Evolutionary conservation across 2,797 vertebrate species (phyloP).

Genomic region (Valencia hispanica): DNA sequence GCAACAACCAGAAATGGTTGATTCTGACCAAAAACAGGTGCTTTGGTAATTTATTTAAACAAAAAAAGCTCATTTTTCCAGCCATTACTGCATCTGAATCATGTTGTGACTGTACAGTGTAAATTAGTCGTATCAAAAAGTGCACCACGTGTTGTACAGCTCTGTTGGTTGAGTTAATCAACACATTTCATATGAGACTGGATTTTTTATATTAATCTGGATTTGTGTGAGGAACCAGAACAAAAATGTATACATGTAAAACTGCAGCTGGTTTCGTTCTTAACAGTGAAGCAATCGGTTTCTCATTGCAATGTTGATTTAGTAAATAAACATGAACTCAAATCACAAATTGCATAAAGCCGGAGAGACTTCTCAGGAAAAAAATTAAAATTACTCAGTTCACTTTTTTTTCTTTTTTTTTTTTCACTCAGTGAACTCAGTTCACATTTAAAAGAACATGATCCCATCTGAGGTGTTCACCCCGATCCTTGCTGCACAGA

Average conservation of each 20-base stretch:
- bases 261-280: neutral
- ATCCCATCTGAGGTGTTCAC: conserved; percentile 9
- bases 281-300: neutral
- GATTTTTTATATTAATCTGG: neutral
- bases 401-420: no score
- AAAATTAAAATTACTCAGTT: neutral
- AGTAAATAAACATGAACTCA: neutral
- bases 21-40: neutral
- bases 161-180: neutral
- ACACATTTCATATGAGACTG: neutral
- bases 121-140: no score
- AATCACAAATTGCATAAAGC: neutral
- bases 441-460: neutral
- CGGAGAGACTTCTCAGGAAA: neutral
- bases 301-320: neutral
- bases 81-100: neutral
- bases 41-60: neutral
- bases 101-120: no score
- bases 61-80: neutral
- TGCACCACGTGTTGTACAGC: neutral
- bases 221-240: neutral
- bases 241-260: neutral
- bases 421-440: no score
- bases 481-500: conserved; percentile 46
- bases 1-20: neutral